phyloP scores from a whole-genome alignment of 2,797 vertebrate species.

The Synanceia verrucosa region DNA sequence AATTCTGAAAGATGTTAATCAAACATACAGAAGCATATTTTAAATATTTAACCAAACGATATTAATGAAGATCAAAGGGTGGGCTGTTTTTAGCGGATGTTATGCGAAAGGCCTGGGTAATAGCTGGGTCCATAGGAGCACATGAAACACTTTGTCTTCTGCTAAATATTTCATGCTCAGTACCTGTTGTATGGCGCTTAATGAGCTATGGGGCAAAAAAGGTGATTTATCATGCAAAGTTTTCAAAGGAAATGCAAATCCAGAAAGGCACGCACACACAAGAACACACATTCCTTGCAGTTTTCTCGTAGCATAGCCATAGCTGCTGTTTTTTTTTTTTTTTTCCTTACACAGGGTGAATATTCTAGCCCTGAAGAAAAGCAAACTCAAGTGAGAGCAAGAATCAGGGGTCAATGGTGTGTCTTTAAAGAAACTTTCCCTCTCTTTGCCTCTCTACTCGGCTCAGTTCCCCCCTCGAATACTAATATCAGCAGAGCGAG shows the following conservation, averaged over 20 bases:
- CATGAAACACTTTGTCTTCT: slow-evolving; percentile 79
- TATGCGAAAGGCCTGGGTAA: slow-evolving; percentile 73
- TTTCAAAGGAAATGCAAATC: slow-evolving; percentile 84
- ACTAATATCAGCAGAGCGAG: slow-evolving; percentile 82
- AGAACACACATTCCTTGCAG: slow-evolving; percentile 47
- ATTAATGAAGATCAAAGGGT: slow-evolving; percentile 80
- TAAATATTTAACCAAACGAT: slow-evolving; percentile 81
- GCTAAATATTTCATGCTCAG: slow-evolving; percentile 79
- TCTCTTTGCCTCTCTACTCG: slow-evolving; percentile 76
- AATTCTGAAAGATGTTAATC: slow-evolving; percentile 83
- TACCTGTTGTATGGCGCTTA: slow-evolving; percentile 81
- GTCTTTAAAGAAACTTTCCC: slow-evolving; percentile 94
- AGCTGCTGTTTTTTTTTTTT: slow-evolving; percentile 84
- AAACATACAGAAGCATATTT: slow-evolving; percentile 78
- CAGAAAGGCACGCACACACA: slow-evolving; percentile 43
- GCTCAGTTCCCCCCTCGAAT: slow-evolving; percentile 86
- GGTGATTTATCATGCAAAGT: slow-evolving; percentile 81
- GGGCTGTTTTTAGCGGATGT: slow-evolving; percentile 76
- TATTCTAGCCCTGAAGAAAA: slow-evolving; percentile 95
- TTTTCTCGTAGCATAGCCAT: slow-evolving; percentile 77
- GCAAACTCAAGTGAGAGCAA: slow-evolving; percentile 90
- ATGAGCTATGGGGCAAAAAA: slow-evolving; percentile 73
- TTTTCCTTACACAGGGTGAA: no score
- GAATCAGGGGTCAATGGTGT: slow-evolving; percentile 91
- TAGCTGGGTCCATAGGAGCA: slow-evolving; percentile 76